Evolutionary conservation across 2,888 invertebrate genomes (phyloP).

Genomic region (Kryphioiulus occultus): DNA sequence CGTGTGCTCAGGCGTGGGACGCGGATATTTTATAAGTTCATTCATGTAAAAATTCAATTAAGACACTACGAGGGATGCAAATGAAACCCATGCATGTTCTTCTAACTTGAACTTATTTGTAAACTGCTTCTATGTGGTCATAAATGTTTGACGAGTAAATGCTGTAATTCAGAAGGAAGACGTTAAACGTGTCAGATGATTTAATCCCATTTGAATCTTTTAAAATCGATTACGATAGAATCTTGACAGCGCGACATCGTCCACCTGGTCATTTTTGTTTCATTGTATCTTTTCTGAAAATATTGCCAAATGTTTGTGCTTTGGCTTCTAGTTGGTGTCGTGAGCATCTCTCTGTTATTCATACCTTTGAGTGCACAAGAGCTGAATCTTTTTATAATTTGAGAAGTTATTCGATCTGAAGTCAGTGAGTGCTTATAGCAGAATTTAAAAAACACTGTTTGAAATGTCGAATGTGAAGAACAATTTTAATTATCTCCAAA

Average conservation of each 20-base stretch:
- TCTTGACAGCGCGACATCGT: not conserved
- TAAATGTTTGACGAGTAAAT: not conserved
- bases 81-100: not conserved
- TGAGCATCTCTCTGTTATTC: too few species aligned
- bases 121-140: not conserved
- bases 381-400: too few species aligned
- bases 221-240: not conserved
- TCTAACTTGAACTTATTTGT: not conserved
- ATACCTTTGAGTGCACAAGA: too few species aligned
- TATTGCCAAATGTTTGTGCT: not conserved
- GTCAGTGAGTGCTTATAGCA: too few species aligned
- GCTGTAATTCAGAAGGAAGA: not conserved
- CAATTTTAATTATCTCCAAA: not conserved
- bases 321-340: too few species aligned
- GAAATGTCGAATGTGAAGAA: too few species aligned
- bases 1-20: not conserved
- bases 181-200: not conserved
- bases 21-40: slow-evolving; percentile 10
- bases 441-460: too few species aligned
- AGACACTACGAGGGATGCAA: not conserved
- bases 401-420: too few species aligned
- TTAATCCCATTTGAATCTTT: not conserved
- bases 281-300: not conserved
- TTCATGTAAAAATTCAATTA: slow-evolving; percentile 33
- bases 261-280: too few species aligned